Base-by-base conservation (phyloP, 2,113 vertebrate genomes). In the Nyctibius bracteatus region DNA sequence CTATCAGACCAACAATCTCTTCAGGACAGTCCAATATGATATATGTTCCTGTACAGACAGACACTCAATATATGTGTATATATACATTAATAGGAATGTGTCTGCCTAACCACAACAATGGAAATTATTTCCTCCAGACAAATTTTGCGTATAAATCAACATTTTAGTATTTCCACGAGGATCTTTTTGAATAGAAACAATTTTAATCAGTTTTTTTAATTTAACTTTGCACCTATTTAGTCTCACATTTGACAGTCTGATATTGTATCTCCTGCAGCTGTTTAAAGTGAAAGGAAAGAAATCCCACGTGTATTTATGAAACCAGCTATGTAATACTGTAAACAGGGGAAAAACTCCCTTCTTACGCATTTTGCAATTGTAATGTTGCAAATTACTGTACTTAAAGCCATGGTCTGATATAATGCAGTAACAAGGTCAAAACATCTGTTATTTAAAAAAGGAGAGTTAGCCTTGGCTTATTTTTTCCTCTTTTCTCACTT, bases 341-440 rank as follows among this genome's bases (percentile, higher is more conserved):
- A 91, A 57, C 24, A 71, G 52, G 23, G 11, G 14, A 8, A 78
- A 81, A 91, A 51, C 5, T 74, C 37, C 28, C 28, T 80, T 89
- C 51, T 78, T 51, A 33, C 3, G 24, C 22, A 43, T 62, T 93
- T 78, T 80, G 12, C 55, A 78, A 59, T 24, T 46, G 30, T 43
- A 49, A 63, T 24, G 51, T 12, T 65, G 33, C 22, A 71, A 67
- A 79, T 84, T 44, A 33, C 31, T 44, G 7, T 8, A 58, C 27
- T 78, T 81, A 58, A 81, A 86, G 24, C 14, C 43, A 61, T 5
- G 1, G 18, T 39, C 62, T 85, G 54, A 70, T 66, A 83, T 33
- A 83, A 93, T 31, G 49, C 35, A 73, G 23, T 15, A 77, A 28
- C 30, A 86, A 94, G 65, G 70, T 68, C 62, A 92, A 92, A 96